Conservation (phyloP, 2,888 invertebrate species). For the Frankliniella fusca region DNA sequence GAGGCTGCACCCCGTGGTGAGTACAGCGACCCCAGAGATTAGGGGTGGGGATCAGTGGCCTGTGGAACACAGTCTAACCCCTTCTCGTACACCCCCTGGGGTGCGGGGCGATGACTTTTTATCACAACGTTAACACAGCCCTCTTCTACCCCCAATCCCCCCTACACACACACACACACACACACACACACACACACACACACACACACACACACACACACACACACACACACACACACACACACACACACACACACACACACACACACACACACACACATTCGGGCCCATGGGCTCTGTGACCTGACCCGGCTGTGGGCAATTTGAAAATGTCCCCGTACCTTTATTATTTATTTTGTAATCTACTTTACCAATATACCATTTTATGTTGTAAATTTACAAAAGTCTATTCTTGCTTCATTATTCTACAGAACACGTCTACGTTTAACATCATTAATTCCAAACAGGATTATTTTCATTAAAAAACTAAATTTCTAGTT, state of each 20-base stretch:
- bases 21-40: not conserved
- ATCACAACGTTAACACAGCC: not conserved
- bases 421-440: too few species aligned
- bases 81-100: not conserved
- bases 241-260: not conserved
- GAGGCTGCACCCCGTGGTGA: too few species aligned
- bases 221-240: not conserved
- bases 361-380: too few species aligned
- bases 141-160: not conserved
- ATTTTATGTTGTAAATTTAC: too few species aligned
- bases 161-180: too few species aligned
- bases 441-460: too few species aligned
- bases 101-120: constrained; percentile 1
- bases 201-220: not conserved
- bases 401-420: too few species aligned
- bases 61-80: not conserved
- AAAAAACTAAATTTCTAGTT: too few species aligned
- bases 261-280: constrained; percentile 1
- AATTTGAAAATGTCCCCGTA: too few species aligned
- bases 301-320: not conserved
- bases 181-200: too few species aligned
- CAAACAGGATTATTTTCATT: too few species aligned
- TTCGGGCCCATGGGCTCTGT: not conserved
- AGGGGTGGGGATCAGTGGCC: not conserved
- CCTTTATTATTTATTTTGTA: too few species aligned